Evolutionary conservation across 2,888 invertebrate species (phyloP).

Genomic region (Drosophila tanythrix): DNA sequence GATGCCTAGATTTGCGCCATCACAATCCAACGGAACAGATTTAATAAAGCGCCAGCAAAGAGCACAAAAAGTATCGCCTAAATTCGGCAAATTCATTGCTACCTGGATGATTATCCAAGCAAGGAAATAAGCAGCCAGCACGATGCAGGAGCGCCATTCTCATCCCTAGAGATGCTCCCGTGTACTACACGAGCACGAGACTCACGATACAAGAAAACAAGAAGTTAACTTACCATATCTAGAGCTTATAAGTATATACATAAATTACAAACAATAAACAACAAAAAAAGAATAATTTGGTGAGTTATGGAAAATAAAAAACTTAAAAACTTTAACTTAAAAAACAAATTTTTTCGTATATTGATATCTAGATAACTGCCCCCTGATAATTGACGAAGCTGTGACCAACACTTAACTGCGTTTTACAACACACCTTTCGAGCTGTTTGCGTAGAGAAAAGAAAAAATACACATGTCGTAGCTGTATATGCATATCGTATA

Average conservation of each 20-base stretch:
- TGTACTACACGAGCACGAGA: not conserved
- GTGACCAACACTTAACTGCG: not conserved
- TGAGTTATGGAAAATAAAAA: not conserved
- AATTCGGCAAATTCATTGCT: conserved; percentile 75
- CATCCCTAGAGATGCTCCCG: not conserved
- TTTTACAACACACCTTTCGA: not conserved
- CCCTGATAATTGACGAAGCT: not conserved
- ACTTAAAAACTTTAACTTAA: too few relatives aligned
- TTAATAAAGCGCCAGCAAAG: conserved; percentile 58
- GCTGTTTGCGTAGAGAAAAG: too few relatives aligned
- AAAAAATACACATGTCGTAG: too few relatives aligned
- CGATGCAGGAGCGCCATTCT: not conserved
- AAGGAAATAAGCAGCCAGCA: not conserved
- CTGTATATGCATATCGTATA: not conserved
- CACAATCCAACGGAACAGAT: conserved; percentile 44
- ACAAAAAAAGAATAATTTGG: not conserved
- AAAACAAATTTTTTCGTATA: not conserved
- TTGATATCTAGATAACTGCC: not conserved
- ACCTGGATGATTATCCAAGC: conserved; percentile 53
- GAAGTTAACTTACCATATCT: not conserved
- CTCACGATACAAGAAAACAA: not conserved
- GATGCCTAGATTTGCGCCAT: conserved; percentile 16
- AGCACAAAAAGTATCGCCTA: conserved; percentile 55
- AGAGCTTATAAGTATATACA: too few relatives aligned
- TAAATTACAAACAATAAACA: not conserved